Evolutionary conservation across 1,140 invertebrate genomes (phyloP), one percentile per base, ranked within the genome.

Genomic region (Notospermus geniculatus): DNA sequence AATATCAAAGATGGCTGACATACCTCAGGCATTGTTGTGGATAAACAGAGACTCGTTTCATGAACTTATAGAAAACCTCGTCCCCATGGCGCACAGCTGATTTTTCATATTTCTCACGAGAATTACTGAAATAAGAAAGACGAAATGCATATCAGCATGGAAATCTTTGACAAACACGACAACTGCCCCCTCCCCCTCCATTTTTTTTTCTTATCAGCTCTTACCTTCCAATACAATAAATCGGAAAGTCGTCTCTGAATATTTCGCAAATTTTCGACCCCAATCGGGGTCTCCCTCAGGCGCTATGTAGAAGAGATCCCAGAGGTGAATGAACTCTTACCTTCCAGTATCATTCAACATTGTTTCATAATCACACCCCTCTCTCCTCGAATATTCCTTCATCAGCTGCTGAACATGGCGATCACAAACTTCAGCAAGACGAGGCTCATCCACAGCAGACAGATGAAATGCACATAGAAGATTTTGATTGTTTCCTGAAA

Each of bases 21-120:
- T 83, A 90, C 90, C 91, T 88, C 45, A 94, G 77, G 66, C 92
- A 84, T 75, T 93, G 92, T 29, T 88, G 87, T 28, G 90, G 90
- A 83, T 90, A 90, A n/a, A 84, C 77, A 54, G 88, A 86, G 45
- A 93, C 84, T 59, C 86, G 85, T 29, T 86, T 86, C 1, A 89
- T 69, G 69, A 93, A 93, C 63, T 89, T 86, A 77, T 93, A 88
- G 71, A 92, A 91, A 74, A 89, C 84, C 64, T 86, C 84, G 75
- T 94, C 91, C 1, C 90, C 91, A 76, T 93, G 91, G 9, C 85
- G 83, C 0, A 91, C 89, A 39, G 85, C 71, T 9, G 84, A 84
- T 69, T 91, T 90, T 67, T 93, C 92, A 75, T 93, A 94, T 28
- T 85, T 85, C 73, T 91, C 90, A 9, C 67, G 60, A 19, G 65